Base-by-base conservation (phyloP, 2,888 invertebrate species). In the Endomychus coccineus region DNA sequence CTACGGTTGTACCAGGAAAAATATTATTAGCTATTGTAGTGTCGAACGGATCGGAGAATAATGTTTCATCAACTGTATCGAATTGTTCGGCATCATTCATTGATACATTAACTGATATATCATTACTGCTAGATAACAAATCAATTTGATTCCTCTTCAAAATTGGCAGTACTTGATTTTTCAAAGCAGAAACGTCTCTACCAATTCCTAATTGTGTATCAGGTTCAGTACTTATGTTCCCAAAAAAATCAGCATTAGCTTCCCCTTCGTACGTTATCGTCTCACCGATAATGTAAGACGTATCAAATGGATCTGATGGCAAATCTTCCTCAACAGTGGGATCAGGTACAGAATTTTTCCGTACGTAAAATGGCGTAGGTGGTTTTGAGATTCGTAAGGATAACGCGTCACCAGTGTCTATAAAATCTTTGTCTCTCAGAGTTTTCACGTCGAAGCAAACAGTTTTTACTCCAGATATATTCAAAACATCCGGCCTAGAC, bases 31-130 rank as follows among this genome's bases (percentile, higher is more conserved):
- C 86, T 51, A 85, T 83, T 0, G 89, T 85, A 1, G 91, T 91
- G 58, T 91, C 91, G 59, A 91, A 91, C 0, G 90, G 90, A 68
- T 89, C 89, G 5, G 67, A 62, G 49, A n/a, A n/a, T n/a, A n/a
- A n/a, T n/a, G n/a, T n/a, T n/a, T n/a, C n/a, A n/a, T n/a, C n/a
- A n/a, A n/a, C n/a, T n/a, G n/a, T n/a, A n/a, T n/a, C n/a, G n/a
- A n/a, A n/a, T n/a, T n/a, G n/a, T n/a, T n/a, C n/a, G n/a, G n/a
- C n/a, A n/a, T n/a, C n/a, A n/a, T n/a, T n/a, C n/a, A n/a, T n/a
- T n/a, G n/a, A n/a, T n/a, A n/a, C n/a, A n/a, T n/a, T n/a, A n/a
- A n/a, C n/a, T n/a, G n/a, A n/a, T n/a, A n/a, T n/a, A n/a, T n/a
- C n/a, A n/a, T n/a, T n/a, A n/a, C n/a, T n/a, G n/a, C n/a, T n/a